Evolutionary conservation across 2,113 vertebrate genomes (phyloP), one percentile per base, ranked within the genome.

Genomic region (Corythornis vintsioides): DNA sequence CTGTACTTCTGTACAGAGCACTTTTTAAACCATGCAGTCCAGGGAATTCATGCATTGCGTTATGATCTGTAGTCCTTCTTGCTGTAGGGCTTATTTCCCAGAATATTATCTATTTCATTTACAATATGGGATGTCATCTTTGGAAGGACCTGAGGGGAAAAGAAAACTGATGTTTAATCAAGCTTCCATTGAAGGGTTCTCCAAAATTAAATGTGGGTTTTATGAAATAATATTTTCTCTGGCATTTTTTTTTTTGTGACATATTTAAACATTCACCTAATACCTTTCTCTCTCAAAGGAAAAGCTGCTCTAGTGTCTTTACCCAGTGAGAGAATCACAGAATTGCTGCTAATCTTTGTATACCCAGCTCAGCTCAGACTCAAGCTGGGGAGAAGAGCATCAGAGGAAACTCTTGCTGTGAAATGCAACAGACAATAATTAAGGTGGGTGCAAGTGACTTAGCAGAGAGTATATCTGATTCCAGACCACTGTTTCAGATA

Each of bases 1-100:
- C 96, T 92, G 96, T 87, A 90, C 87, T 70, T 82, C 47, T 43
- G 95, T 67, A 79, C 85, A 96, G 96, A 97, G 95, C 76, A 72
- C 92, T 88, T 69, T 72, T 55, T 72, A 83, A 90, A 94, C 96
- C 97, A 96, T 97, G 97, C 97, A 97, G 97, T 93, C 96, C 96
- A 55, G 57, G 94, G 73, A 91, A 92, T 52, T 94, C 98, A 97
- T 95, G 96, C 97, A 96, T 38, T 35, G 74, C 87, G 57, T 98
- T 99, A 99, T 8, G 99, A 99, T 82, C 99, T 98, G 92, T 99
- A 99, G 97, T 99, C 99, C 97, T 99, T 99, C 98, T 99, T 99
- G 97, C 98, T 98, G 97, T 98, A 99, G 53, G 99, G 99, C 89
- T 98, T 98, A 94, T 99, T 99, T 72, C 98, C 99, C 91, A 99